Evolutionary conservation across 2,797 vertebrate species (phyloP).

Genomic region (Gymnothorax reevesii): DNA sequence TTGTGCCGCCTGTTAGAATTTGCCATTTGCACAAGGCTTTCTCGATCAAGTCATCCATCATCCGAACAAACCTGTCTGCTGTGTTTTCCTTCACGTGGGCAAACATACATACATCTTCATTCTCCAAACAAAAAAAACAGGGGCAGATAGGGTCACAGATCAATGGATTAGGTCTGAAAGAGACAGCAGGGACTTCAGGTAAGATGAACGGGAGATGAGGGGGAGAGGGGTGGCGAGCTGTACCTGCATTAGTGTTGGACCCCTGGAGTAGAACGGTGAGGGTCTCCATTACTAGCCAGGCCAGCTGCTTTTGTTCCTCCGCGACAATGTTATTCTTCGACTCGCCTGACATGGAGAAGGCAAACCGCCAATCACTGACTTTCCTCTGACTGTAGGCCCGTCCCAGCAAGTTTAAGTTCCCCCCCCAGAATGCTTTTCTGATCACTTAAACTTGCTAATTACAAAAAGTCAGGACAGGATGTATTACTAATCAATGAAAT

Average conservation of each 20-base stretch:
- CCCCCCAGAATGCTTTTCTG: too few relatives aligned
- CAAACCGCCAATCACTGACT: background rate
- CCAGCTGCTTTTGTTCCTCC: slow-evolving; percentile 95
- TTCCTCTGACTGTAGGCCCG: background rate
- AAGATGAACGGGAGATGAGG: background rate
- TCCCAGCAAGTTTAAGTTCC: background rate
- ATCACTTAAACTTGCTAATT: too few relatives aligned
- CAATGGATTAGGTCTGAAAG: background rate
- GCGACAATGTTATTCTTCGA: slow-evolving; percentile 82
- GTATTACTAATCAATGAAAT: too few relatives aligned
- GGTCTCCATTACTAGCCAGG: slow-evolving; percentile 95
- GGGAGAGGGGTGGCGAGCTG: background rate
- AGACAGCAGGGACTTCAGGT: background rate
- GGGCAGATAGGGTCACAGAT: background rate
- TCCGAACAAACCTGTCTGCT: background rate
- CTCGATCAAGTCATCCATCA: slow-evolving; percentile 22
- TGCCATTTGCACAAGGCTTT: slow-evolving; percentile 20
- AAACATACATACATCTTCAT: background rate
- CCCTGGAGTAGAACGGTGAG: slow-evolving; percentile 92
- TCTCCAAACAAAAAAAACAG: slow-evolving; percentile 7
- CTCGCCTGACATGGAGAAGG: slow-evolving; percentile 70
- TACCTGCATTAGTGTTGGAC: slow-evolving; percentile 93
- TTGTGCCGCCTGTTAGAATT: background rate
- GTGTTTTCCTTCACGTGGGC: background rate
- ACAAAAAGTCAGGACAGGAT: too few relatives aligned